A percentile compares a stretch with the other conserved stretches of the same genome.
Evolutionary conservation across 1,140 invertebrate species (phyloP).

Genomic region (Hycleus phaleratus): DNA sequence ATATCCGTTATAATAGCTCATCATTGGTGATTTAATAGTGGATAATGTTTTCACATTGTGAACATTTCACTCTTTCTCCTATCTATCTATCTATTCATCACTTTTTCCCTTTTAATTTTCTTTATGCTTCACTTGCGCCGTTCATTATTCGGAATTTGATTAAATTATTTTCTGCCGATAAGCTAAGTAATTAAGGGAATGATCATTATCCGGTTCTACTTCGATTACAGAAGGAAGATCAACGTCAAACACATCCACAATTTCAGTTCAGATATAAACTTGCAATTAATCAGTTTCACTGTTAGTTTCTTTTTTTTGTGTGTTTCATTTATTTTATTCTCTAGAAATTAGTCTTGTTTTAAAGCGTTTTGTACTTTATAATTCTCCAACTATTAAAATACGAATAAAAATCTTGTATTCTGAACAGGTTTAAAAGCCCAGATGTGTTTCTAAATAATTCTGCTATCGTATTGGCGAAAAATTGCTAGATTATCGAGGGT

Average conservation of each 20-base stretch:
- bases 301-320: not conserved
- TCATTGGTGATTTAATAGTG: slow-evolving; percentile 1
- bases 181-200: slow-evolving; percentile 17
- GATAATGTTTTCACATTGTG: slow-evolving; percentile 10
- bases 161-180: slow-evolving; percentile 16
- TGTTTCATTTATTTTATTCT: too few species aligned
- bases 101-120: slow-evolving; percentile 11
- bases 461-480: not conserved
- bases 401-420: too few species aligned
- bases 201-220: slow-evolving; percentile 13
- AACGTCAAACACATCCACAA: slow-evolving; percentile 7
- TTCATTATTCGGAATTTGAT: slow-evolving; percentile 14
- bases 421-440: too few species aligned
- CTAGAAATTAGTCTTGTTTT: too few species aligned
- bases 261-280: slow-evolving; percentile 11
- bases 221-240: slow-evolving; percentile 10
- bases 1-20: not conserved
- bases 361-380: too few species aligned
- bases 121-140: slow-evolving; percentile 8
- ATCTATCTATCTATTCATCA: slow-evolving; percentile 3
- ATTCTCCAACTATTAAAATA: too few species aligned
- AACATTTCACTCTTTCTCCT: not conserved
- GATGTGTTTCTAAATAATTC: too few species aligned
- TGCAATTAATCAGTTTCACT: slow-evolving; percentile 17
- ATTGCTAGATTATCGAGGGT: not conserved